Evolutionary conservation across 2,888 invertebrate genomes (phyloP), one percentile per base, ranked within the genome.

Genomic region (Lycophotia porphyrea): DNA sequence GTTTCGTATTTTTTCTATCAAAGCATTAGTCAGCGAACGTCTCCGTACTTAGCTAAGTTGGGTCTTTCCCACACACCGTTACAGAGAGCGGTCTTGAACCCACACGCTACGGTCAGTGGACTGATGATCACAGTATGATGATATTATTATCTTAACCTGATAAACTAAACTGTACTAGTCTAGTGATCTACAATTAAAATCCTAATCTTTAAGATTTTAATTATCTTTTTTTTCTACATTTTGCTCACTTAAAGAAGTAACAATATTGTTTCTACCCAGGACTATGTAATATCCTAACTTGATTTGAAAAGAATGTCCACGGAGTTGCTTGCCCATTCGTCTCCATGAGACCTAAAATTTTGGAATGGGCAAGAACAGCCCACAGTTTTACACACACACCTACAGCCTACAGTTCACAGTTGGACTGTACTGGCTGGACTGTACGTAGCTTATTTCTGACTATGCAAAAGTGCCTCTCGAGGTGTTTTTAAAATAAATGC

Each of bases 51-150:
- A 58, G 39, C 60, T 52, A 47, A 63, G 47, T 21, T 80, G 75
- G 81, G 80, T 21, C 31, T 84, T 82, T 73, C 84, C 84, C 81
- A 71, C 31, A 64, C 60, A 84, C 84, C 70, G 81, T 80, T 81
- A 82, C 44, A 60, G 36, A 83, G 66, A 67, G 34, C 67, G 81
- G 63, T 73, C 42, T 67, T 70, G 61, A 67, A 73, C 80, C 60
- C 71, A 79, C 71, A 76, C 69, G 68, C 71, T 31, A 76, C 73
- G 76, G 73, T 84, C 69, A 71, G 34, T 84, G 61, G 74, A 71
- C 60, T 74, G 71, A 49, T 71, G 73, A 83, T 81, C 61, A 83
- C 31, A 73, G 13, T 42, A 68, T 64, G 27, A 71, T 61, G 55
- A 81, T 73, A 55, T 58, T 67, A 74, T 55, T 63, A 49, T 72